Base-by-base conservation (phyloP, 2,888 invertebrate genomes). In the Ophioninae sp. region DNA sequence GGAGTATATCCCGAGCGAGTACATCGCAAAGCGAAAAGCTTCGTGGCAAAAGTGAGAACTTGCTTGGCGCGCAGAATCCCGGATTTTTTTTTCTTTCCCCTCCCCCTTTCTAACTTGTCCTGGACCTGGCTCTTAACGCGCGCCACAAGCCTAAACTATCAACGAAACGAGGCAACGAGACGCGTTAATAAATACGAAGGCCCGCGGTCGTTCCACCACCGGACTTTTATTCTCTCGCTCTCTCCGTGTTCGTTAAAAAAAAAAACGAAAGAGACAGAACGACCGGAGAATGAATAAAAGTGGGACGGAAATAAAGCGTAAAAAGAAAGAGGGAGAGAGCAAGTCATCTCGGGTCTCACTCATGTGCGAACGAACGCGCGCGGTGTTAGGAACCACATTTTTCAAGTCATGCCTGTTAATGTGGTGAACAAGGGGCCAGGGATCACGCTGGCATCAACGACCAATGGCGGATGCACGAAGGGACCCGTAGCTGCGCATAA, bases 401-500 rank as follows among this genome's bases (percentile, higher is more conserved):
- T 91, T 92, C 91, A 90, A 92, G 91, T 92, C 91, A 92, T 90
- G 91, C 90, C 90, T 89, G 91, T 90, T 92, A 91, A 92, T 91
- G 91, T 89, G 89, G 88, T 86, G 88, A 87, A 87, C 88, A 88
- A 88, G 87, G 85, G 86, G 83, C 77, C 82, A 30, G 84, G 79
- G 65, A 69, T 76, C 75, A 78, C 77, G 59, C 65, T 30, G 79
- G 84, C 83, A 80, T 83, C 85, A 79, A 63, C 61, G 56, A 75
- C 71, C 87, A 87, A 81, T 87, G 87, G 87, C 88, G 88, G 78
- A 83, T 82, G 88, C 88, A 90, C 88, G 87, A 85, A 88, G 89
- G 90, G 87, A 87, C 84, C 59, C 22, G 37, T 23, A 37, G 13
- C 13, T 2, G 20, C 17, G 44, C 30, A 65, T 39, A 39, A n/a